Conservation (phyloP, 2,113 vertebrate species). For the Laterallus jamaicensis region DNA sequence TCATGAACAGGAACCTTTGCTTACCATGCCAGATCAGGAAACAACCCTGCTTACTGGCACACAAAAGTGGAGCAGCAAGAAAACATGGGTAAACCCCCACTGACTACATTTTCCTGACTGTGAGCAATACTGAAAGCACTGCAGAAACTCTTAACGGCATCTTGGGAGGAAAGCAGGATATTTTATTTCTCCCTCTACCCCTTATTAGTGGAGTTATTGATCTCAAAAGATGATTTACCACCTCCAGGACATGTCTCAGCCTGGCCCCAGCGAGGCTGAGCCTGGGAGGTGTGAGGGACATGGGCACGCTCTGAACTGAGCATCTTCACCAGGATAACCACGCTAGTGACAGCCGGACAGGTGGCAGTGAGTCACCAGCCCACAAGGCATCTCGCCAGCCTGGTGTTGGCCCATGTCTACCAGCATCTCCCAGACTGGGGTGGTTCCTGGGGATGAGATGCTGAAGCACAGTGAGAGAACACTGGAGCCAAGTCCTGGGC, state of each 20-base stretch:
- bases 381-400: neutral
- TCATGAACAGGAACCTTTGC: neutral
- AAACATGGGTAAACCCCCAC: neutral
- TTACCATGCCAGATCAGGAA: neutral
- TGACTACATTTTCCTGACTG: neutral
- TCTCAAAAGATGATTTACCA: neutral
- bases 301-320: neutral
- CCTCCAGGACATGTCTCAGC: neutral
- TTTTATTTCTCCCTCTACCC: neutral
- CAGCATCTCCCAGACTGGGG: neutral
- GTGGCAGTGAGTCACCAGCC: neutral
- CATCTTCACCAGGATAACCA: neutral
- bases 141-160: neutral
- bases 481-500: neutral
- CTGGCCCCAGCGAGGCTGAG: neutral
- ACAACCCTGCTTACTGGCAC: neutral
- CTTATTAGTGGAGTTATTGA: neutral
- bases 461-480: accelerated
- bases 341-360: accelerated
- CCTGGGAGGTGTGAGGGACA: neutral
- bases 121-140: neutral
- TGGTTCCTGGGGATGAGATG: neutral
- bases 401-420: accelerated
- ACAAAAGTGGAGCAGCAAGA: neutral
- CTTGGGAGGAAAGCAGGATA: neutral